Conservation (phyloP, 2,797 vertebrate genomes). For the Eidolon dupreanum region DNA sequence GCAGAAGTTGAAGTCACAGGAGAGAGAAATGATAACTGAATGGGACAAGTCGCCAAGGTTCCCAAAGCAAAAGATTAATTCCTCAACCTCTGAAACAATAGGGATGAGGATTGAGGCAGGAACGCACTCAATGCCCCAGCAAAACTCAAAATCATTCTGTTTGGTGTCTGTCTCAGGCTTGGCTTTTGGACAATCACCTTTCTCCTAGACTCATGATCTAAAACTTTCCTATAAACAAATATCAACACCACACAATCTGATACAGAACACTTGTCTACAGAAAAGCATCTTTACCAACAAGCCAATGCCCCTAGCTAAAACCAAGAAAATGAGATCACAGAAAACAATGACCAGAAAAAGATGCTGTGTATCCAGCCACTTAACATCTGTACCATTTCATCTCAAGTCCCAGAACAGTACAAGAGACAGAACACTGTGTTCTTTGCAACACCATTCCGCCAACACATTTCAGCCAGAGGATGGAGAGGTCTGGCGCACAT, state of each 20-base stretch:
- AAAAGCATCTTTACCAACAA: not conserved
- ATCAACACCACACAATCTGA: not conserved
- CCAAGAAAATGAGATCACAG: not conserved
- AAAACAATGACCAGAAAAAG: conserved; percentile 66
- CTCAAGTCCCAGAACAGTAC: conserved; percentile 2
- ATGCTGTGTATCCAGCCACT: conserved; percentile 30
- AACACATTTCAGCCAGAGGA: not conserved
- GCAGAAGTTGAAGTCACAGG: not conserved
- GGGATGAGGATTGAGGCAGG: not conserved
- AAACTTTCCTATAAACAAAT: conserved; percentile 26
- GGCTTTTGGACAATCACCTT: not conserved
- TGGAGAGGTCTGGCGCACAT: not conserved
- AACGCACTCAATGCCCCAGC: not conserved
- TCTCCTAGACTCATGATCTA: not conserved
- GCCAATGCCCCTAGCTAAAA: not conserved
- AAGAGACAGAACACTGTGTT: conserved; percentile 27
- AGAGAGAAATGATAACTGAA: not conserved
- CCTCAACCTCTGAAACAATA: not conserved
- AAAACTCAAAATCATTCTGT: not conserved
- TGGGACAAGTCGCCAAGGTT: not conserved
- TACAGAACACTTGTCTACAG: not conserved
- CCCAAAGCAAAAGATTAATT: not conserved
- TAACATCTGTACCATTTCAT: conserved; percentile 48
- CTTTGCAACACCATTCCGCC: not conserved
- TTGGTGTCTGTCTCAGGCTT: not conserved